A percentile compares a stretch with the other conserved stretches of the same genome.
phyloP scores from a whole-genome alignment of 2,888 invertebrate species.

The Hofmannophila pseudospretella region DNA sequence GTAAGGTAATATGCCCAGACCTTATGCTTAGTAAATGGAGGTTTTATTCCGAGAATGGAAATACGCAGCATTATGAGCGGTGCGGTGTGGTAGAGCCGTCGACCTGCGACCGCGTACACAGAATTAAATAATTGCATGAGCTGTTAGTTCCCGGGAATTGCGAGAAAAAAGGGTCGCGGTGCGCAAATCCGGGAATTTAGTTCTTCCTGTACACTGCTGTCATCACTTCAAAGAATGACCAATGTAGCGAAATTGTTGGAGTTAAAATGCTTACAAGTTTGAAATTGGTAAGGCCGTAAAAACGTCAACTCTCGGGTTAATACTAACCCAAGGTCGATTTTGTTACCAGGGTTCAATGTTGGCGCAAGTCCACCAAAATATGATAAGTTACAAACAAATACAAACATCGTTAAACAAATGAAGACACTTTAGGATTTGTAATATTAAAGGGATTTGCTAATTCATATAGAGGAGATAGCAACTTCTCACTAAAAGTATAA shows the following conservation, averaged over 20 bases:
- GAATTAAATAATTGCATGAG: slow-evolving; percentile 43
- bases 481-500: too few relatives aligned
- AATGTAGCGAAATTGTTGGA: slow-evolving; percentile 1
- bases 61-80: slow-evolving; percentile 3
- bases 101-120: slow-evolving; percentile 27
- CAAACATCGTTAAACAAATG: too few relatives aligned
- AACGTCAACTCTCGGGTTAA: too few relatives aligned
- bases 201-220: slow-evolving; percentile 17
- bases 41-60: slow-evolving; percentile 4
- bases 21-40: slow-evolving; percentile 4
- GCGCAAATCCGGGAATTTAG: slow-evolving; percentile 25
- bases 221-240: slow-evolving; percentile 2
- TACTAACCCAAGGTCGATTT: too few relatives aligned
- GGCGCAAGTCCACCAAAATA: too few relatives aligned
- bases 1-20: neutral
- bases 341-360: too few relatives aligned
- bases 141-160: slow-evolving; percentile 37
- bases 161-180: slow-evolving; percentile 25
- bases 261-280: too few relatives aligned
- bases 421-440: too few relatives aligned
- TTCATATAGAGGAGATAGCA: too few relatives aligned
- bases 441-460: too few relatives aligned
- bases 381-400: too few relatives aligned
- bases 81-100: slow-evolving; percentile 17
- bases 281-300: too few relatives aligned